phyloP scores from a whole-genome alignment of 2,797 vertebrate genomes.

The Agapornis canus region DNA sequence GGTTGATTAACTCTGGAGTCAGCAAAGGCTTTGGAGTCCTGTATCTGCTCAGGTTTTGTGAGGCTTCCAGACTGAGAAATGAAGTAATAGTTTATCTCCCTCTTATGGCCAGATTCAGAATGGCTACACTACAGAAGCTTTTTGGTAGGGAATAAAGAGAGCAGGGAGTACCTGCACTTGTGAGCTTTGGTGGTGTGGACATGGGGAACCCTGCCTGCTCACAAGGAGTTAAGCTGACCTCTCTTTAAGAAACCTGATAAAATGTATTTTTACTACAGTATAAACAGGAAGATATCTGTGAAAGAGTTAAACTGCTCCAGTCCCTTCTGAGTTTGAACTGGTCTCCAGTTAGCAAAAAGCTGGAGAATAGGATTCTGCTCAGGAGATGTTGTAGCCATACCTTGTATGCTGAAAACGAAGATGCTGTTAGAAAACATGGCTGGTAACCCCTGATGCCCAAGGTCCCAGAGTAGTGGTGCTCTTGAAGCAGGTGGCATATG shows the following conservation, averaged over 20 bases:
- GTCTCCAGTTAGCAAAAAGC: not conserved
- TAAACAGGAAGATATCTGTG: not conserved
- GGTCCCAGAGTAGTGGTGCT: accelerated
- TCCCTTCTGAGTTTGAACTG: not conserved
- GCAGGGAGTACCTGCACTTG: not conserved
- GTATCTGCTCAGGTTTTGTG: not conserved
- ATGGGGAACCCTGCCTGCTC: not conserved
- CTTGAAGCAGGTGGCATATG: not conserved
- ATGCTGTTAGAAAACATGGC: not conserved
- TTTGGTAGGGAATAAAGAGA: not conserved
- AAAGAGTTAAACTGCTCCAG: not conserved
- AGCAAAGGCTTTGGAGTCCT: not conserved
- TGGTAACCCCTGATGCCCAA: not conserved
- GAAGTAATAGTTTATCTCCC: constrained; percentile 58
- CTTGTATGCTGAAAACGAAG: not conserved
- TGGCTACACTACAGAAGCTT: not conserved
- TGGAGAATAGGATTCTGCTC: not conserved
- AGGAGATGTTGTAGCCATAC: accelerated
- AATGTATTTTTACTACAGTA: not conserved
- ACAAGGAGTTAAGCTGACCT: not conserved
- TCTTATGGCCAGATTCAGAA: constrained; percentile 50
- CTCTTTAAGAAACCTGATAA: not conserved
- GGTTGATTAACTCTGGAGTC: not conserved
- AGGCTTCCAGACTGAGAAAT: not conserved
- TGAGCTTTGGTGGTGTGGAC: not conserved